These are phyloP conservation scores for Xenotilapia flavipinnis DNA, from an alignment of 2,113 vertebrate species.

Conservation along the genomic window DNA sequence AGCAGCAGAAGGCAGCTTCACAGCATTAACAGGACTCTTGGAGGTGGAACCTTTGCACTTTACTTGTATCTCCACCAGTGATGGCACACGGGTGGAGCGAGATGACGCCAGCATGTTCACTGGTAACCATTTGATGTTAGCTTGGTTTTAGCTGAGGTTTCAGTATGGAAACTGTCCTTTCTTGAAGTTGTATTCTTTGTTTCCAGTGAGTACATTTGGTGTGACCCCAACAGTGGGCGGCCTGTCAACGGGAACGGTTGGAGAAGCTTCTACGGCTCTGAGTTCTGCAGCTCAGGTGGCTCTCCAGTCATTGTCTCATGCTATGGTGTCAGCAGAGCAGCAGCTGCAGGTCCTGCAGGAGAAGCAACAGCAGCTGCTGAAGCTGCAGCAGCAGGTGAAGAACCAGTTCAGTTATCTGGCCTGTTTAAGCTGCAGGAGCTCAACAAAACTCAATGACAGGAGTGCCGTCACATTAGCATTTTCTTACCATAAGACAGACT, in stretches of 20 bases:
- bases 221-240: slow-evolving; percentile 91
- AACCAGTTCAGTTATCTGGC: neutral
- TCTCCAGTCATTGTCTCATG: slow-evolving; percentile 97
- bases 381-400: slow-evolving; percentile 98
- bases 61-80: slow-evolving; percentile 97
- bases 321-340: slow-evolving; percentile 99
- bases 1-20: slow-evolving; percentile 97
- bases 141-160: neutral
- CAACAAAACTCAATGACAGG: neutral
- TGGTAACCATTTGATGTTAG: slow-evolving; percentile 73
- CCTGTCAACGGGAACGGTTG: slow-evolving; percentile 87
- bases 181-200: neutral
- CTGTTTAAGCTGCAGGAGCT: neutral
- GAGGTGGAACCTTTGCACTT: slow-evolving; percentile 99
- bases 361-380: slow-evolving; percentile 99
- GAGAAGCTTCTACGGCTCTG: slow-evolving; percentile 95
- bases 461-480: neutral
- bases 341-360: slow-evolving; percentile 99
- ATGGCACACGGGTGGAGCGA: slow-evolving; percentile 97
- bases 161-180: neutral
- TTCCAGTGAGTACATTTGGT: slow-evolving; percentile 93
- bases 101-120: slow-evolving; percentile 99
- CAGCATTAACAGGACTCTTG: slow-evolving; percentile 92
- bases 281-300: slow-evolving; percentile 98
- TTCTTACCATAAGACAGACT: neutral